Base-by-base conservation (phyloP, 2,888 invertebrate species). In the Ochropacha duplaris region DNA sequence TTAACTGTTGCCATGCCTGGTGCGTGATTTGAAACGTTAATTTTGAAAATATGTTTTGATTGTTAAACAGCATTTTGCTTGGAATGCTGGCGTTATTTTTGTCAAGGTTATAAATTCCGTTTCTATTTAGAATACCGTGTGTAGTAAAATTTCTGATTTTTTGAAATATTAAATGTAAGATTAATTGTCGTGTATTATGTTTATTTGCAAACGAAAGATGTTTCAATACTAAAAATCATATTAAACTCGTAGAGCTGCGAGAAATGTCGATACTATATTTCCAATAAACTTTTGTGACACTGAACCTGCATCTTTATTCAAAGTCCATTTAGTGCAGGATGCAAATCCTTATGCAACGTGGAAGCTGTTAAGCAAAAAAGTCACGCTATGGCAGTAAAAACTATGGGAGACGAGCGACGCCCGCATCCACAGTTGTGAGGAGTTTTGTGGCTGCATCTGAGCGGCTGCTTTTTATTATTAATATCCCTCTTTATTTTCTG, bases 371-470 rank as follows among this genome's bases (percentile, higher is more conserved):
- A 77, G 78, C 71, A 79, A 81, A 80, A 81, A 81, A 78, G 79
- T 81, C 82, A 84, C 82, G 82, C 75, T 67, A 63, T 72, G 74
- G 61, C 72, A 76, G 74, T 83, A 85, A 84, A 85, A 81, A 83
- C 78, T 79, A 76, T 72, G 69, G 66, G 56, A 60, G 60, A 59
- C 59, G 59, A 52, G 19, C 9, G 19, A 60, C 65, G 70, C 69
- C 65, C 61, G 70, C 60, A 59, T 56, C 55, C 56, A 57, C 58
- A 60, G 60, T 63, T 63, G 62, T 58, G 60, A 64, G 63, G 57
- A 55, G 58, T 58, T 58, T 54, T 52, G 56, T 22, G 58, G 61
- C 58, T 66, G 66, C 62, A 66, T 62, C 66, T 61, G 60, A 65
- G 58, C 62, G 36, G 49, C 44, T 22, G 34, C 49, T 55, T 51